phyloP scores from a whole-genome alignment of 2,888 invertebrate species.

The Selenia dentaria region DNA sequence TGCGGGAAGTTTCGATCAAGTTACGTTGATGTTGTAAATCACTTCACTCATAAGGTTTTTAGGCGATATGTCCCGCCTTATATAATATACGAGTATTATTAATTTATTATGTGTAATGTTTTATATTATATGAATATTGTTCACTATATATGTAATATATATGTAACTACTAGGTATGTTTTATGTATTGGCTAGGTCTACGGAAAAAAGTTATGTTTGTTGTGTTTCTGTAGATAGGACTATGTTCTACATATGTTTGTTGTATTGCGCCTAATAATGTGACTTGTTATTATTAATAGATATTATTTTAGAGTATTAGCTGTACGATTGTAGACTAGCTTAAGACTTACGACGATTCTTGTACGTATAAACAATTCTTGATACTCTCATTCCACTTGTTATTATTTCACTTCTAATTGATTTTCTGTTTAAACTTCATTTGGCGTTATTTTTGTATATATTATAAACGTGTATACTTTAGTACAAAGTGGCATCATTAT shows the following conservation, averaged over 20 bases:
- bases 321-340: slow-evolving; percentile 2
- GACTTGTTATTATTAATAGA: slow-evolving; percentile 21
- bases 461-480: no score
- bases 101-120: no score
- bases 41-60: no score
- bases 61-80: no score
- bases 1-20: no score
- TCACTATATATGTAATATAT: no score
- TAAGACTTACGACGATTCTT: slow-evolving; percentile 26
- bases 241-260: slow-evolving; percentile 17
- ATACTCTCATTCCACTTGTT: slow-evolving; percentile 64
- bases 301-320: slow-evolving; percentile 10
- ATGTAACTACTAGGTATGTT: no score
- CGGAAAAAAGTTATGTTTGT: neutral
- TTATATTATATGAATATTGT: no score
- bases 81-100: no score
- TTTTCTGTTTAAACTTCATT: slow-evolving; percentile 45
- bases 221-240: slow-evolving; percentile 17
- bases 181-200: no score
- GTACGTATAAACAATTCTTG: slow-evolving; percentile 2
- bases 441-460: slow-evolving; percentile 52
- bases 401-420: slow-evolving; percentile 65
- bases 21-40: no score
- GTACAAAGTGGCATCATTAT: slow-evolving; percentile 76
- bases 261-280: slow-evolving; percentile 23